These are phyloP conservation scores for Papilio protenor DNA, from an alignment of 2,888 invertebrate species.

Conservation along the genomic window DNA sequence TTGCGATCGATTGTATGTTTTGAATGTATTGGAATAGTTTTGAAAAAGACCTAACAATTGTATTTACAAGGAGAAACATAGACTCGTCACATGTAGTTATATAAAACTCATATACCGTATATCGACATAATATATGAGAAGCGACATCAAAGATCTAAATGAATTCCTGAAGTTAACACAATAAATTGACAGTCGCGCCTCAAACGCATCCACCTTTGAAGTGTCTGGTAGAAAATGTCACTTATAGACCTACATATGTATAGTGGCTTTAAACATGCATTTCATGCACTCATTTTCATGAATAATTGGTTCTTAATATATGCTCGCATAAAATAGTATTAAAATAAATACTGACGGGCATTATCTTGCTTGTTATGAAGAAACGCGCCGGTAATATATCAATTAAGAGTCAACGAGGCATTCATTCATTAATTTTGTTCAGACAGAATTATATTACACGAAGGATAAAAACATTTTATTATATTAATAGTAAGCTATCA, in stretches of 20 bases:
- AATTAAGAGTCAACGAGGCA: constrained; percentile 1
- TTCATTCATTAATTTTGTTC: background rate
- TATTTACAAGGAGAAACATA: background rate
- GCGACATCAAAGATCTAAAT: background rate
- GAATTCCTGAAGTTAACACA: background rate
- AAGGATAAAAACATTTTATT: background rate
- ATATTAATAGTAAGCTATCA: background rate
- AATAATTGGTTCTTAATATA: background rate
- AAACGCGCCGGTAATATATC: background rate
- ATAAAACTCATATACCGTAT: background rate
- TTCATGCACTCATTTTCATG: background rate
- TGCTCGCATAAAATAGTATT: background rate
- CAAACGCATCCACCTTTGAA: background rate
- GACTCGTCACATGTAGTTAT: background rate
- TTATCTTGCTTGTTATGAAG: background rate
- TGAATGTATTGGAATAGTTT: background rate
- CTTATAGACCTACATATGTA: background rate
- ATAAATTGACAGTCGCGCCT: background rate
- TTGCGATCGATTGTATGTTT: background rate
- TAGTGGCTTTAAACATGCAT: background rate
- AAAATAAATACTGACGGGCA: constrained; percentile 1
- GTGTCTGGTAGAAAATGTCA: background rate
- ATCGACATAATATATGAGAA: no score
- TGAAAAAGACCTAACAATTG: background rate
- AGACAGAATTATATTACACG: background rate